phyloP scores from a whole-genome alignment of 2,797 vertebrate genomes.

The Craterocephalus amniculus region DNA sequence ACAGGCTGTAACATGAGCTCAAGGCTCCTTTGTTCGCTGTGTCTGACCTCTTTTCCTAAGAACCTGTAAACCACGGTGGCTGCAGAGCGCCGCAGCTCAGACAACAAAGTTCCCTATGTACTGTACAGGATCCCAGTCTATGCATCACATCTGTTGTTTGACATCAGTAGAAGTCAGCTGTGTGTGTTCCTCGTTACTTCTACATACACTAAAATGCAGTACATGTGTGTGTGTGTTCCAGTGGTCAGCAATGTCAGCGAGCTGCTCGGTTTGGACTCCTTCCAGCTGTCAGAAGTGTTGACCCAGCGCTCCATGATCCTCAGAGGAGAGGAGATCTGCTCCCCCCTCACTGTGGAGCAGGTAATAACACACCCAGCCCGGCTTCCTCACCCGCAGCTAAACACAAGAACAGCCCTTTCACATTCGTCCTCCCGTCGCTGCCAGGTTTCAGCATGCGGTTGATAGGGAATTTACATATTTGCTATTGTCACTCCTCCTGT shows the following conservation, averaged over 20 bases:
- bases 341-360: constrained; percentile 92
- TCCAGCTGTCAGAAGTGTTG: constrained; percentile 92
- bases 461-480: constrained; percentile 46
- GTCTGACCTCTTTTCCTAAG: constrained; percentile 74
- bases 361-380: constrained; percentile 69
- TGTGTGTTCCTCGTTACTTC: constrained; percentile 15
- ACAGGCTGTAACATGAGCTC: constrained; percentile 78
- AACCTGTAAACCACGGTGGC: constrained; percentile 58
- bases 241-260: constrained; percentile 90
- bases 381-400: background rate
- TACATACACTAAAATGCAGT: constrained; percentile 9
- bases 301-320: constrained; percentile 94
- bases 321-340: constrained; percentile 93
- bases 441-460: constrained; percentile 5
- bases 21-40: constrained; percentile 67
- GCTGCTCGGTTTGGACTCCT: constrained; percentile 89
- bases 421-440: background rate
- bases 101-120: constrained; percentile 48
- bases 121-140: constrained; percentile 40
- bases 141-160: constrained; percentile 44
- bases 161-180: constrained; percentile 43
- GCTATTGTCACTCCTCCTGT: constrained; percentile 32
- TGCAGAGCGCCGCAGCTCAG: constrained; percentile 33
- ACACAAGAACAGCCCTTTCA: background rate
- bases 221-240: constrained; percentile 66